Evolutionary conservation across 2,113 vertebrate species (phyloP), one percentile per base, ranked within the genome.

Genomic region (Dinomys branickii): DNA sequence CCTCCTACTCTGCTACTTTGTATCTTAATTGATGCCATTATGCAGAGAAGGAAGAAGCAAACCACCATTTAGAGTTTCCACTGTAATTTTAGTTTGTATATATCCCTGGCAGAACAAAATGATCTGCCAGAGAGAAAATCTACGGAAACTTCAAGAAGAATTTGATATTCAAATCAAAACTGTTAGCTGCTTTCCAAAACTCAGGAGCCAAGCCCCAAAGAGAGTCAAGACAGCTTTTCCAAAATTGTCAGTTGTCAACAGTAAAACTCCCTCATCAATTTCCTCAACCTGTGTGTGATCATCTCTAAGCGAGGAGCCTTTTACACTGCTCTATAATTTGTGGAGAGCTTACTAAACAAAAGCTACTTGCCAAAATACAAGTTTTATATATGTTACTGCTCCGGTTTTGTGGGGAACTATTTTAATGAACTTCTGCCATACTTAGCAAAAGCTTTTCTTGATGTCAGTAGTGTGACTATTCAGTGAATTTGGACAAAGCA

Each of bases 81-180:
- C n/a, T 87, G 1, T 77, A 61, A 85, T 77, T 96, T 82, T 59
- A 35, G 11, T 59, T 85, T 86, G n/a, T 83, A 90, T 86, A 92
- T 82, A 69, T 24, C 12, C 17, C 73, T 80, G 90, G n/a, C n/a
- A n/a, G 67, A 38, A 84, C 22, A 89, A 89, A 94, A 90, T 35
- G n/a, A 65, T 92, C 67, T 88, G 13, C 67, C 92, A 92, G 59
- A 63, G 28, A 30, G 9, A 96, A 84, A 80, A 77, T 78, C 75
- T 58, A 80, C 84, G 67, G 47, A 94, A 89, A 94, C 30, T 52
- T 33, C 44, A 84, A n/a, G 22, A 47, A 14, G 17, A 5, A 71
- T 88, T 84, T 92, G 73, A 77, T 85, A 87, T 59, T 95, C 38
- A 94, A 77, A 85, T 71, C 47, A 91, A 35, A 91, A 56, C 41